Conservation (phyloP, 2,888 invertebrate species). For the Matsumyia berberina region DNA sequence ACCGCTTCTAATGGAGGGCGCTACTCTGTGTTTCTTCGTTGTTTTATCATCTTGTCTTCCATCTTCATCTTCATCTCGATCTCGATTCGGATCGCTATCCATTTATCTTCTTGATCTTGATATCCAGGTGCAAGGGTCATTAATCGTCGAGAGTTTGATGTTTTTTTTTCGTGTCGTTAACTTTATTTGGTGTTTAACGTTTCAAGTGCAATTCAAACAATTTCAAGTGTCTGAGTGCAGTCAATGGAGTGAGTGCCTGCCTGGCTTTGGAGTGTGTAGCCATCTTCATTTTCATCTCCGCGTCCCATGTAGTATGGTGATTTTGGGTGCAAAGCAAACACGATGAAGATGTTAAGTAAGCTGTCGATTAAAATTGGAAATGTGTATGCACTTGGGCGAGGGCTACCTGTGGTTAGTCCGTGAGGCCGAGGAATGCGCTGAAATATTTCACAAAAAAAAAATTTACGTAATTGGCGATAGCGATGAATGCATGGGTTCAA, state of each 20-base stretch:
- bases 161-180: conserved; percentile 22
- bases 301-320: conserved; percentile 68
- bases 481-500: conserved; percentile 52
- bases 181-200: conserved; percentile 66
- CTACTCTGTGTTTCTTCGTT: neutral
- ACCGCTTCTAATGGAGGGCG: conserved; percentile 51
- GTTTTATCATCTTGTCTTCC: neutral
- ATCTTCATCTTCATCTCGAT: conserved; percentile 36
- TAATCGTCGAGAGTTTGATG: conserved; percentile 64
- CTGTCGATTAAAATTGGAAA: conserved; percentile 60
- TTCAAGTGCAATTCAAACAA: conserved; percentile 75
- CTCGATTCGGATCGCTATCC: conserved; percentile 39
- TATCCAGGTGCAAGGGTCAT: conserved; percentile 73
- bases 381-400: conserved; percentile 9
- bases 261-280: conserved; percentile 21
- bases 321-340: conserved; percentile 69
- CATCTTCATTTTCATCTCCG: conserved; percentile 32
- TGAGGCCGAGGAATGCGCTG: conserved; percentile 42
- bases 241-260: conserved; percentile 56
- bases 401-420: neutral
- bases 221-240: conserved; percentile 63
- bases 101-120: conserved; percentile 68
- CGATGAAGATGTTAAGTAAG: conserved; percentile 72
- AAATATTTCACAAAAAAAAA: conserved; percentile 48
- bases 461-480: conserved; percentile 53